phyloP scores from a whole-genome alignment of 53 echinoderm and acorn worm genomes.

The Mesocentrotus franciscanus region DNA sequence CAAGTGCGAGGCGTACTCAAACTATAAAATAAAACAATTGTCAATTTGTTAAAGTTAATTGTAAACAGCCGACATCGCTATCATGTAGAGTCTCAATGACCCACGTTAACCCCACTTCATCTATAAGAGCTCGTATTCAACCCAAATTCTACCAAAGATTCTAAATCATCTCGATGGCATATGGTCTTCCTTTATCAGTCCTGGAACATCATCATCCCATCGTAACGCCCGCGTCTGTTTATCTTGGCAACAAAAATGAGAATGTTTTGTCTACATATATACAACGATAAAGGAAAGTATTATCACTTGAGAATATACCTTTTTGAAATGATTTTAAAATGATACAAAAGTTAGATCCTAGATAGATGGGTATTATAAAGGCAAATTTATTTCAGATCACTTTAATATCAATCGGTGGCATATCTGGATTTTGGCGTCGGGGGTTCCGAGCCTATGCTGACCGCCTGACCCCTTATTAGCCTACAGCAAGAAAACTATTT shows the following conservation, averaged over 20 bases:
- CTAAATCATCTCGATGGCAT: too few relatives aligned
- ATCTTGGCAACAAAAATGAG: not conserved
- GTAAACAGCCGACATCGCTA: conserved; percentile 19
- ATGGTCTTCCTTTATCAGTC: not conserved
- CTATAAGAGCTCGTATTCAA: not conserved
- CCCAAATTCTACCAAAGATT: not conserved
- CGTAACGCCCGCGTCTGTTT: not conserved
- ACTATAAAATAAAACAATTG: not conserved
- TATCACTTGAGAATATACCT: not conserved
- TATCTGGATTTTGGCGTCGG: too few relatives aligned
- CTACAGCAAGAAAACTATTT: too few relatives aligned
- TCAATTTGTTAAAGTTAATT: not conserved
- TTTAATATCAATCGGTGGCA: too few relatives aligned
- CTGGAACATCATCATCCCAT: not conserved
- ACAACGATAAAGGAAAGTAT: not conserved
- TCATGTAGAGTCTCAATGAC: conserved; percentile 28
- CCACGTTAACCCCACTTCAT: conserved; percentile 47
- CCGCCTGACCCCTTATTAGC: too few relatives aligned
- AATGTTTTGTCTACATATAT: not conserved
- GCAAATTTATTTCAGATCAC: too few relatives aligned
- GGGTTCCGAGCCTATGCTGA: too few relatives aligned
- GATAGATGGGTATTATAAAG: too few relatives aligned
- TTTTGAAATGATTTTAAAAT: not conserved
- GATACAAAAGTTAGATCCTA: too few relatives aligned
- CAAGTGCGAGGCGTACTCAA: not conserved